Evolutionary conservation across 92 coral and sea anemone species (phyloP).

Genomic region (Pocillopora meandrina): DNA sequence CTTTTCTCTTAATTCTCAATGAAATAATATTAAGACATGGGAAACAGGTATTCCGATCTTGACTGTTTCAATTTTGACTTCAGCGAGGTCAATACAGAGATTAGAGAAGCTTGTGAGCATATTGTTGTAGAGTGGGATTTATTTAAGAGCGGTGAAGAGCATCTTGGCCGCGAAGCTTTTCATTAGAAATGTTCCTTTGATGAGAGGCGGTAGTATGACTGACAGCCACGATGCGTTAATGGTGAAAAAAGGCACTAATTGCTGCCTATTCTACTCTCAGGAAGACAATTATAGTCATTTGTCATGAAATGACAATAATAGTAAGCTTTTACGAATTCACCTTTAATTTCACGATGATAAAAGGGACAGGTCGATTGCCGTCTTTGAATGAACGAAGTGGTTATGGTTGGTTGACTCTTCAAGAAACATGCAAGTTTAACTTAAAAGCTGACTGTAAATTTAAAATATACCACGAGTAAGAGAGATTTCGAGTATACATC

Average conservation of each 20-base stretch:
- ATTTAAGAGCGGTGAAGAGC: not conserved
- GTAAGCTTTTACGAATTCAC: conserved; percentile 11
- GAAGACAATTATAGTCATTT: conserved; percentile 36
- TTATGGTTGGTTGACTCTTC: not conserved
- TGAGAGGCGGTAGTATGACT: not conserved
- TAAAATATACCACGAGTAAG: not conserved
- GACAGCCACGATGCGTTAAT: conserved; percentile 37
- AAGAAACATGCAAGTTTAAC: not conserved
- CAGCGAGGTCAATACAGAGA: not conserved
- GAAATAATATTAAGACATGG: not conserved
- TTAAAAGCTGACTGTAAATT: not conserved
- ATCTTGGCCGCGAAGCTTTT: not conserved
- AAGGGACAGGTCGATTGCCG: not conserved
- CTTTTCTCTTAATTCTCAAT: not conserved
- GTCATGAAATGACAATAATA: conserved; percentile 39
- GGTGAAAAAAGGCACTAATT: conserved; percentile 38
- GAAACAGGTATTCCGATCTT: not conserved
- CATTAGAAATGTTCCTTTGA: conserved; percentile 15
- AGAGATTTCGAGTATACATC: not conserved
- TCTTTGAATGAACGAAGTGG: not conserved
- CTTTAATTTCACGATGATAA: not conserved
- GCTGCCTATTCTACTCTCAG: conserved; percentile 29
- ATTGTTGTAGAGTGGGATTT: not conserved
- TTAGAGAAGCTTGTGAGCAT: not conserved
- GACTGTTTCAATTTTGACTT: not conserved